These are phyloP conservation scores for Bostrychus sinensis DNA, from an alignment of 2,113 vertebrate genomes.

Conservation along the genomic window DNA sequence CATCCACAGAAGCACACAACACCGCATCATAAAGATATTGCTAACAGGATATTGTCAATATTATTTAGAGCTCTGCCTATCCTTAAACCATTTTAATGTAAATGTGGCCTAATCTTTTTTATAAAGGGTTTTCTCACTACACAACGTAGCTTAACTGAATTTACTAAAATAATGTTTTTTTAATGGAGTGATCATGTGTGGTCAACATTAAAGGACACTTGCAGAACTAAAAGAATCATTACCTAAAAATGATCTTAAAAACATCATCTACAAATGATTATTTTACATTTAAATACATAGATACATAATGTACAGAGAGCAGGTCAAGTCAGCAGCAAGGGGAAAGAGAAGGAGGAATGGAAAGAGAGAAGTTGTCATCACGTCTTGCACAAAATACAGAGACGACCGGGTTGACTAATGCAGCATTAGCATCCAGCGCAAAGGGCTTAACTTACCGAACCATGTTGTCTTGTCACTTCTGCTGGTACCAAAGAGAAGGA, in stretches of 20 bases:
- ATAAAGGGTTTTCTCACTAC: too few species aligned
- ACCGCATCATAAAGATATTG: too few species aligned
- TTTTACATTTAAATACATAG: neutral
- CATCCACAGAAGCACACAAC: too few species aligned
- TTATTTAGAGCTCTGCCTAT: too few species aligned
- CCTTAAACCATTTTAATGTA: too few species aligned
- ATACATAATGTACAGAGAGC: constrained; percentile 39
- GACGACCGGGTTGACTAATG: constrained; percentile 12
- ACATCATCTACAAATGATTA: constrained; percentile 31
- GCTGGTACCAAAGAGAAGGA: constrained; percentile 48
- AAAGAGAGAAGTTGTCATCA: constrained; percentile 69
- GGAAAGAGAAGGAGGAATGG: constrained; percentile 62
- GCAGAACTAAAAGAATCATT: neutral
- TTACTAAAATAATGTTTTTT: too few species aligned
- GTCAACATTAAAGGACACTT: too few species aligned
- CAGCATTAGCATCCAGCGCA: constrained; percentile 14
- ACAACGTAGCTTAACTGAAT: too few species aligned
- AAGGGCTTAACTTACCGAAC: constrained; percentile 78
- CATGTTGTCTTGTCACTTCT: constrained; percentile 68
- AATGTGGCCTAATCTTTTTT: too few species aligned
- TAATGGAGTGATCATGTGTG: too few species aligned
- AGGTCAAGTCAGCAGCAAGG: constrained; percentile 33
- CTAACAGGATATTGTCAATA: too few species aligned
- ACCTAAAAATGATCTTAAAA: too few species aligned
- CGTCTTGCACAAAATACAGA: constrained; percentile 30